Evolutionary conservation across 2,113 vertebrate genomes (phyloP), one percentile per base, ranked within the genome.

Genomic region (Phrynosoma platyrhinos): DNA sequence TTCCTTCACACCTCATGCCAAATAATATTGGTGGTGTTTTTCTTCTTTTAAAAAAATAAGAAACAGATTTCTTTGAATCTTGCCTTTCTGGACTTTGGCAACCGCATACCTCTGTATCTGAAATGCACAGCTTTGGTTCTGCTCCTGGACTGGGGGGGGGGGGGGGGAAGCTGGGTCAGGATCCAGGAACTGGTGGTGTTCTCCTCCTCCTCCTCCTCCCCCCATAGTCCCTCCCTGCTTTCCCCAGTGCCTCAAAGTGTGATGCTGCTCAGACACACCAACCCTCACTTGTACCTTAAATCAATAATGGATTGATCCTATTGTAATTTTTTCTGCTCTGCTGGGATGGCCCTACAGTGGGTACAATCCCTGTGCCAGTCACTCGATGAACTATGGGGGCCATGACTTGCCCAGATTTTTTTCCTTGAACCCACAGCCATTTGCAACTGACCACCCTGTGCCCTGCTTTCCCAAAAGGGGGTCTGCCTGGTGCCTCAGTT

Each of bases 81-180:
- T 90, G n/a, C 90, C 83, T 90, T 85, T 80, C 79, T 85, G n/a
- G 12, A 62, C 75, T 14, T 0, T 42, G 25, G 1, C 86, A 21
- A 25, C 82, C 81, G 0, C 2, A 47, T 76, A 52, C 88, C 88
- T 95, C 86, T 81, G 36, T 81, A 84, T 42, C 13, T 10, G 81
- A 68, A 90, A 6, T 71, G 9, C 64, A 4, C 30, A 0, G 0
- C 42, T 71, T 36, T 25, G 0, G 12, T 1, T 0, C 23, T 84
- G 85, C 82, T 1, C 66, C 86, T 21, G 53, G 13, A 5, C 10
- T 0, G 0, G 36, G 36, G 36, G 36, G 36, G 36, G 36, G 0
- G 3, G 42, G 36, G 0, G 12, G 62, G 66, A 23, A 85, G 91
- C 91, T 90, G 89, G 69, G 69, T 75, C 36, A 42, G 83, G 77